These are phyloP conservation scores for Rhea pennata DNA, from an alignment of 2,113 vertebrate species.

Conservation along the genomic window DNA sequence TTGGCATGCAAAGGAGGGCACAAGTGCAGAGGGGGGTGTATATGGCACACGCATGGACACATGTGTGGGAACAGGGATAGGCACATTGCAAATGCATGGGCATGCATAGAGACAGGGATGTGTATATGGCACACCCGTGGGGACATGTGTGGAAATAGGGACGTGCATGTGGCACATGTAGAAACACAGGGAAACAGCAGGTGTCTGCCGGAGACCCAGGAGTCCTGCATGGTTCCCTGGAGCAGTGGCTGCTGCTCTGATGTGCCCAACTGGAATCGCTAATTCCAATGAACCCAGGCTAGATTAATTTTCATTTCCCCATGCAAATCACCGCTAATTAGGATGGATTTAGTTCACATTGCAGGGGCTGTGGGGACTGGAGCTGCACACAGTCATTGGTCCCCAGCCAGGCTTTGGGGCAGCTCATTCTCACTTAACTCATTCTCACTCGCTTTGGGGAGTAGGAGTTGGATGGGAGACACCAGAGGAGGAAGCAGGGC, in stretches of 20 bases:
- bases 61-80: fast-evolving
- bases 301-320: conserved; percentile 70
- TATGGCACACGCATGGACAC: too few relatives aligned
- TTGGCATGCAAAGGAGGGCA: too few relatives aligned
- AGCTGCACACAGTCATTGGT: not conserved
- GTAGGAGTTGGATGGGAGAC: not conserved
- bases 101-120: too few relatives aligned
- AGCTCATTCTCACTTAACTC: not conserved
- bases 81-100: fast-evolving
- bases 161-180: fast-evolving
- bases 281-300: conserved; percentile 43
- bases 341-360: conserved; percentile 74
- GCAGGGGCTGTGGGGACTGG: conserved; percentile 56
- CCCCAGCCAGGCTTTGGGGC: conserved; percentile 13
- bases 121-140: fast-evolving
- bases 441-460: not conserved
- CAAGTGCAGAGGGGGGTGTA: too few relatives aligned
- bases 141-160: fast-evolving
- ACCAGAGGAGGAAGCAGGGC: not conserved
- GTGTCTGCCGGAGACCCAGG: too few relatives aligned
- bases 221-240: too few relatives aligned
- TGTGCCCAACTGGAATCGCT: conserved; percentile 34
- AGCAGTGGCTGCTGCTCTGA: not conserved
- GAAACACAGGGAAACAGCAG: not conserved
- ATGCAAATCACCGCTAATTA: conserved; percentile 73